Evolutionary conservation across 1,140 invertebrate species (phyloP), one percentile per base, ranked within the genome.

Genomic region (Conopomorpha cramerella): DNA sequence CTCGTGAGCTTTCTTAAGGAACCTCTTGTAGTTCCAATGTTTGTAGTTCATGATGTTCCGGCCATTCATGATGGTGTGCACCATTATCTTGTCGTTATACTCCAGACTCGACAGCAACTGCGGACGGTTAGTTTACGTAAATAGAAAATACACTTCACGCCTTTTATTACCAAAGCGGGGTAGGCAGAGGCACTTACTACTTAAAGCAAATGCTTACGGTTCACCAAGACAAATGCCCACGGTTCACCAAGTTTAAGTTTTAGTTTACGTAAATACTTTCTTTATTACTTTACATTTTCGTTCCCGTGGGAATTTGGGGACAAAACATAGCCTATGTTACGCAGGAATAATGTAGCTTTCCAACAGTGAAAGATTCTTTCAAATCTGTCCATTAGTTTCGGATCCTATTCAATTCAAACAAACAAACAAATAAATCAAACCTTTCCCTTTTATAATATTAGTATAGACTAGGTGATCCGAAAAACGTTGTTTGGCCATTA

Each of bases 1-100:
- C 1, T 31, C 8, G 0, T 29, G 41, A 0, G 60, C 56, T 4
- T 45, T 56, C 10, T 66, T 35, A 0, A 63, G 3, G 35, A 67
- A 65, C 3, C 44, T 30, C 0, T 58, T 16, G n/a, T 51, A 45
- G 0, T 71, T 54, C 72, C 74, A 78, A 1, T 68, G 50, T 10
- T 45, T 55, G 30, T 71, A 64, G 16, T 61, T 55, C 47, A 66
- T 55, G 2, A 70, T 55, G 1, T 49, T 45, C 30, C 70, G 64
- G 1, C 82, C 83, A 43, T 86, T 87, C 53, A 80, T 81, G 1
- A 86, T 81, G 0, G 83, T 81, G 41, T 84, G 82, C 3, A 86
- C 77, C 7, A 76, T 83, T 18, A 84, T 77, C 8, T 66, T 72
- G 0, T 78, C 54, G 12, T 81, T 78, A 46, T 84, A 86, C 2